Conservation (phyloP, 2,797 vertebrate genomes). For the Molossus alvarezi region DNA sequence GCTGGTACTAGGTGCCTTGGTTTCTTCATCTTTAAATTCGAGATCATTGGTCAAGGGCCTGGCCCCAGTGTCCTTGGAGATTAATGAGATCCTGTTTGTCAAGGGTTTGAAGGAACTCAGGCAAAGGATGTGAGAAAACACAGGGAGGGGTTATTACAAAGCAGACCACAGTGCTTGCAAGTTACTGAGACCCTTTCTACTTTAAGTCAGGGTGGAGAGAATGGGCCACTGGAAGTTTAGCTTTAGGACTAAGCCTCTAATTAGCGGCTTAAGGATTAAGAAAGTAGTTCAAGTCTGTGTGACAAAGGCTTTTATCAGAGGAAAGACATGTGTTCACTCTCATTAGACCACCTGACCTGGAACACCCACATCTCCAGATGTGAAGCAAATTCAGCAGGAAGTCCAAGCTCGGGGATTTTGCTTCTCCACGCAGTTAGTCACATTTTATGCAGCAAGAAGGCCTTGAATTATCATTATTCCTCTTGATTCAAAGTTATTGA, state of each 20-base stretch:
- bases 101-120: neutral
- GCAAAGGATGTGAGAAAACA: slow-evolving; percentile 59
- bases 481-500: slow-evolving; percentile 46
- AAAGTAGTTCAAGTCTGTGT: neutral
- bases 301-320: slow-evolving; percentile 69
- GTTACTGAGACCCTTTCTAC: neutral
- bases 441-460: neutral
- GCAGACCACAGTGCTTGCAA: neutral
- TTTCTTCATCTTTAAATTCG: slow-evolving; percentile 62
- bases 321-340: slow-evolving; percentile 53
- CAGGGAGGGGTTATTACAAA: neutral
- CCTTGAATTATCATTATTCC: slow-evolving; percentile 38
- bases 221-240: slow-evolving; percentile 14
- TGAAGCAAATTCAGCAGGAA: slow-evolving; percentile 22
- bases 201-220: neutral
- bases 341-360: slow-evolving; percentile 27
- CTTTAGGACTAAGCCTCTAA: slow-evolving; percentile 71
- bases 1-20: accelerated
- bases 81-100: slow-evolving; percentile 69
- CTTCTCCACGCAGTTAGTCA: slow-evolving; percentile 26
- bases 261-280: slow-evolving; percentile 72
- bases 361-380: slow-evolving; percentile 45
- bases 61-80: neutral
- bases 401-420: neutral
- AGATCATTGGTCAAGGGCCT: slow-evolving; percentile 51